Evolutionary conservation across 1,140 invertebrate species (phyloP).

Genomic region (Zaprionus capensis): DNA sequence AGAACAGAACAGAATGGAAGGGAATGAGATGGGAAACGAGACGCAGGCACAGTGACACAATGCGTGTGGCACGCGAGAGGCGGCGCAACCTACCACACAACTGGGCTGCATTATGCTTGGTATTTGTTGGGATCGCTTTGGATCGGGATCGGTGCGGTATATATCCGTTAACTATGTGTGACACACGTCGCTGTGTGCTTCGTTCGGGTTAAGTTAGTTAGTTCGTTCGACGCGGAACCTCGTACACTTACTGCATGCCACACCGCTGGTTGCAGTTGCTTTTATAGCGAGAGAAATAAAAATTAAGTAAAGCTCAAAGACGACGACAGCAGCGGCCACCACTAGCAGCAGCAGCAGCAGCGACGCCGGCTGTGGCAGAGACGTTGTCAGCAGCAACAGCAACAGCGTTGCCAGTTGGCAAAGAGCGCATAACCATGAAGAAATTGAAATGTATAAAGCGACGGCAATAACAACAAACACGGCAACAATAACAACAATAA

Average conservation of each 20-base stretch:
- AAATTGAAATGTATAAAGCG: slow-evolving; percentile 76
- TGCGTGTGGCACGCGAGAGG: neutral
- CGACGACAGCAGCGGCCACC: slow-evolving; percentile 33
- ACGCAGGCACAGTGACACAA: neutral
- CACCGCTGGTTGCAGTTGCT: slow-evolving; percentile 79
- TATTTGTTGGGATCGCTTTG: neutral
- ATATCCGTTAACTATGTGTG: slow-evolving; percentile 17
- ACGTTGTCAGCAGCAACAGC: slow-evolving; percentile 11
- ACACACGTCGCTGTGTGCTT: slow-evolving; percentile 8
- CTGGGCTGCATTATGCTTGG: slow-evolving; percentile 74
- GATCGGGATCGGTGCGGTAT: slow-evolving; percentile 22
- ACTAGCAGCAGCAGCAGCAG: slow-evolving; percentile 16
- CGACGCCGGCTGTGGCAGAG: neutral
- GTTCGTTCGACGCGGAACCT: slow-evolving; percentile 78
- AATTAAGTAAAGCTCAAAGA: slow-evolving; percentile 72
- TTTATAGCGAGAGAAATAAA: slow-evolving; percentile 83
- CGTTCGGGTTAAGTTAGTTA: slow-evolving; percentile 32
- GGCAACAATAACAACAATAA: slow-evolving; percentile 4
- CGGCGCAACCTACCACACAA: slow-evolving; percentile 76
- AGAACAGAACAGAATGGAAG: slow-evolving; percentile 20
- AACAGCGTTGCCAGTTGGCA: slow-evolving; percentile 58
- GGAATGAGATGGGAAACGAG: neutral
- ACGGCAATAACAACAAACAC: slow-evolving; percentile 41
- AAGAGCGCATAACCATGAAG: slow-evolving; percentile 79
- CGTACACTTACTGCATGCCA: slow-evolving; percentile 80